These are phyloP conservation scores for Hyphantria cunea DNA, from an alignment of 1,140 invertebrate genomes.

Conservation along the genomic window DNA sequence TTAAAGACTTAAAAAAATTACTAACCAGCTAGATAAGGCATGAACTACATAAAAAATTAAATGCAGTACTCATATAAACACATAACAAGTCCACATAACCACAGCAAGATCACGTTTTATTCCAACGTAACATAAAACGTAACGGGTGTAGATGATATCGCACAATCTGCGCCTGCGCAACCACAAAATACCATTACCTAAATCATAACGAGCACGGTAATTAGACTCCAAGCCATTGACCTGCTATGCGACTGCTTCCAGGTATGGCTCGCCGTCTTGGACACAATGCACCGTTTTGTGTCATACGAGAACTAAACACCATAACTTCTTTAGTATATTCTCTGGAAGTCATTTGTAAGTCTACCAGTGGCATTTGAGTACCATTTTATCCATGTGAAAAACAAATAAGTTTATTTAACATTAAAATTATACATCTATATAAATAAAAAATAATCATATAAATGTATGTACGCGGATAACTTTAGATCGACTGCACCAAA, in stretches of 20 bases:
- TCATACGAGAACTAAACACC: constrained; percentile 18
- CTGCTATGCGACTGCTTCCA: constrained; percentile 19
- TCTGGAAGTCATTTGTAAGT: constrained; percentile 17
- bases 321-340: neutral
- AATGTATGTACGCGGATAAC: no score
- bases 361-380: neutral
- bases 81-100: neutral
- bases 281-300: constrained; percentile 35
- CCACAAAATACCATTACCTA: constrained; percentile 29
- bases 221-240: constrained; percentile 36
- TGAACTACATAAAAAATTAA: no score
- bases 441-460: no score
- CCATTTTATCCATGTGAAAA: neutral
- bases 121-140: constrained; percentile 23
- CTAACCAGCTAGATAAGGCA: constrained; percentile 8
- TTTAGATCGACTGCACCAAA: no score
- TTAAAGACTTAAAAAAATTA: no score
- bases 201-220: constrained; percentile 39
- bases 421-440: no score
- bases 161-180: neutral
- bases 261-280: constrained; percentile 19
- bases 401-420: no score
- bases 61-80: no score
- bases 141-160: constrained; percentile 31
- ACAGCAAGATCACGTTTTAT: constrained; percentile 14